phyloP scores from a whole-genome alignment of 2,797 vertebrate species.

The Pitangus sulphuratus region DNA sequence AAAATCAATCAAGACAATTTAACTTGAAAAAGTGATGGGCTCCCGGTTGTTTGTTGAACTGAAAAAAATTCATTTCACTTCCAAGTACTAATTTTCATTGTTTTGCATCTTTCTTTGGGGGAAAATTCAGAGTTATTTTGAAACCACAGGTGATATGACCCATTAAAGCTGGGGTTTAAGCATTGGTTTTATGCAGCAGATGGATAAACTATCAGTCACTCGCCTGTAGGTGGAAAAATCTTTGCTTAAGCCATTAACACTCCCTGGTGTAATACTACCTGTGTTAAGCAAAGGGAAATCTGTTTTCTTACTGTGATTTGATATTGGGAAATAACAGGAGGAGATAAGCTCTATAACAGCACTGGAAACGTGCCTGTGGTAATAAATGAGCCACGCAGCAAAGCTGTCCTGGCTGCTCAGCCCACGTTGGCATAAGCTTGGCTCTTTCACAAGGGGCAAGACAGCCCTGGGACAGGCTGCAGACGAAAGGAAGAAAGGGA shows the following conservation, averaged over 20 bases:
- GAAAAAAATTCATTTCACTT: not conserved
- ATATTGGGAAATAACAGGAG: constrained; percentile 75
- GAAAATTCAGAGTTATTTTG: constrained; percentile 38
- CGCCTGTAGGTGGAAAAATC: constrained; percentile 76
- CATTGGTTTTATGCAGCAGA: constrained; percentile 63
- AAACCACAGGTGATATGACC: constrained; percentile 70
- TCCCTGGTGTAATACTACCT: constrained; percentile 76
- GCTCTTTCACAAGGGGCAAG: not conserved
- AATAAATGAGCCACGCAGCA: constrained; percentile 42
- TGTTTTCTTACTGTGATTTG: constrained; percentile 75
- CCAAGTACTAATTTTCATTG: constrained; percentile 19
- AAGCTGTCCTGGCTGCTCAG: not conserved
- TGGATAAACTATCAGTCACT: constrained; percentile 76
- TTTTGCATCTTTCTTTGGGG: constrained; percentile 23
- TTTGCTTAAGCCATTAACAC: constrained; percentile 80
- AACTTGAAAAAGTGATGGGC: constrained; percentile 21
- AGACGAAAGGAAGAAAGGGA: not conserved
- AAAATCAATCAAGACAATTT: constrained; percentile 58
- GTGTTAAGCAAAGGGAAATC: constrained; percentile 69
- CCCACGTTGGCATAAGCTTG: not conserved
- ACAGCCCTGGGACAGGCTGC: not conserved
- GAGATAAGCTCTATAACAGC: constrained; percentile 77
- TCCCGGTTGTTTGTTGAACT: not conserved
- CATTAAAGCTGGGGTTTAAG: constrained; percentile 62
- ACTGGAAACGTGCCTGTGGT: constrained; percentile 42